Evolutionary conservation across 2,888 invertebrate genomes (phyloP).

Genomic region (Drosophila mimica): DNA sequence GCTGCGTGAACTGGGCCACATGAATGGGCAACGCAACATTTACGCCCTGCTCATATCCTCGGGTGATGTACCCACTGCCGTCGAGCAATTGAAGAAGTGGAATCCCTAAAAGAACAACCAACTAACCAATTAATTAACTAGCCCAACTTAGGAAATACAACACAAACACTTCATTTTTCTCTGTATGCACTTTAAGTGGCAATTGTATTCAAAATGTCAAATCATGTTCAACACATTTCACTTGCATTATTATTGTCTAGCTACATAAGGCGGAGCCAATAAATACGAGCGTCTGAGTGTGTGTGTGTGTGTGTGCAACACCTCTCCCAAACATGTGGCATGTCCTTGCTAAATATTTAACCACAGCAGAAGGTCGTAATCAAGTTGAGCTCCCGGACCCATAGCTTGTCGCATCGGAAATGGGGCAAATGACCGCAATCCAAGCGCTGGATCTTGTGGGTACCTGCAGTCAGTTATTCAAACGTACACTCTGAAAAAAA

Average conservation of each 20-base stretch:
- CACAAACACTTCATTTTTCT: background rate
- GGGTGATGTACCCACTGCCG: slow-evolving; percentile 56
- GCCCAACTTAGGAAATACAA: background rate
- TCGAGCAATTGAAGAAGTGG: slow-evolving; percentile 58
- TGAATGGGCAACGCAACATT: slow-evolving; percentile 53
- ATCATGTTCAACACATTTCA: background rate
- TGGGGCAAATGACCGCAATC: background rate
- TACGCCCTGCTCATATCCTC: slow-evolving; percentile 53
- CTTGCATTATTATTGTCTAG: background rate
- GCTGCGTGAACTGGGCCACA: slow-evolving; percentile 46
- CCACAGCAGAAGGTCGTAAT: background rate
- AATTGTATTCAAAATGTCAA: slow-evolving; percentile 31
- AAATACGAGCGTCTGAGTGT: background rate
- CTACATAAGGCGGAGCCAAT: slow-evolving; percentile 1
- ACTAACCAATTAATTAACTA: background rate
- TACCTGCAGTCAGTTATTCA: background rate
- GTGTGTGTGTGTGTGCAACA: background rate
- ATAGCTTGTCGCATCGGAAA: background rate
- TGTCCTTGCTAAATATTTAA: background rate
- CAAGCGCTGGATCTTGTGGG: background rate
- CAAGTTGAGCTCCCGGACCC: background rate
- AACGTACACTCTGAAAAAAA: background rate
- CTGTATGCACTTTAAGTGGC: slow-evolving; percentile 13
- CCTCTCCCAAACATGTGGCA: background rate
- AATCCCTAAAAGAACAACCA: slow-evolving; percentile 18